Conservation (phyloP, 2,888 invertebrate genomes). For the Drosophila atripex region DNA sequence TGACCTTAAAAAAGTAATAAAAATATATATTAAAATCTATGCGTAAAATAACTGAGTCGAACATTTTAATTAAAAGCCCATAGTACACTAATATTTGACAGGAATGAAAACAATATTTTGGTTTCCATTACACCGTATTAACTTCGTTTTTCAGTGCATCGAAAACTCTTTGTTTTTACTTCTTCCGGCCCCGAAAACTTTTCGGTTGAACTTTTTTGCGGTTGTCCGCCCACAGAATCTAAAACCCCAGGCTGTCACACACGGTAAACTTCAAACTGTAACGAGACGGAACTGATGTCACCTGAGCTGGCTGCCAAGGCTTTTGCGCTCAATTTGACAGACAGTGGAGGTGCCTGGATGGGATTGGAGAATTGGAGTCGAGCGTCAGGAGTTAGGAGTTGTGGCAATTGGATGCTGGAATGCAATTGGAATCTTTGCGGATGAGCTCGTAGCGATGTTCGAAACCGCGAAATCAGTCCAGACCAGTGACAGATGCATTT, state of each 20-base stretch:
- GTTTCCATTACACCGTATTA: too few relatives aligned
- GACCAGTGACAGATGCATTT: neutral
- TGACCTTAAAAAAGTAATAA: neutral
- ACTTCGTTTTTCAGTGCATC: neutral
- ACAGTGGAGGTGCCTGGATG: slow-evolving; percentile 35
- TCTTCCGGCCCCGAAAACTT: slow-evolving; percentile 45
- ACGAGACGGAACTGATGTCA: slow-evolving; percentile 77
- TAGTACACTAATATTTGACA: too few relatives aligned
- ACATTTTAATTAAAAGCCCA: too few relatives aligned
- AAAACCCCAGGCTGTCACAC: slow-evolving; percentile 62
- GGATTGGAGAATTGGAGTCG: neutral
- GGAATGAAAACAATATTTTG: too few relatives aligned
- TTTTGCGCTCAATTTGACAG: slow-evolving; percentile 78
- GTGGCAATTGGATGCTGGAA: neutral
- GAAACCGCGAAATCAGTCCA: slow-evolving; percentile 49
- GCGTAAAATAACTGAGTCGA: neutral
- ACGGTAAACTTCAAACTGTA: slow-evolving; percentile 78
- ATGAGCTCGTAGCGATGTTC: slow-evolving; percentile 60
- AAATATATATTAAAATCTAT: neutral
- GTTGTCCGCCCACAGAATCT: slow-evolving; percentile 37
- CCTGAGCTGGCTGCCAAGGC: slow-evolving; percentile 67
- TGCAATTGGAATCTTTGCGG: slow-evolving; percentile 52
- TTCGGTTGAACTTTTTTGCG: slow-evolving; percentile 28
- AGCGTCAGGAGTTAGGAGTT: neutral
- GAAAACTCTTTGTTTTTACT: slow-evolving; percentile 31